A percentile compares a stretch with the other conserved stretches of the same genome.
phyloP scores from a whole-genome alignment of 2,113 vertebrate genomes.

The Protomyctophum bolini region DNA sequence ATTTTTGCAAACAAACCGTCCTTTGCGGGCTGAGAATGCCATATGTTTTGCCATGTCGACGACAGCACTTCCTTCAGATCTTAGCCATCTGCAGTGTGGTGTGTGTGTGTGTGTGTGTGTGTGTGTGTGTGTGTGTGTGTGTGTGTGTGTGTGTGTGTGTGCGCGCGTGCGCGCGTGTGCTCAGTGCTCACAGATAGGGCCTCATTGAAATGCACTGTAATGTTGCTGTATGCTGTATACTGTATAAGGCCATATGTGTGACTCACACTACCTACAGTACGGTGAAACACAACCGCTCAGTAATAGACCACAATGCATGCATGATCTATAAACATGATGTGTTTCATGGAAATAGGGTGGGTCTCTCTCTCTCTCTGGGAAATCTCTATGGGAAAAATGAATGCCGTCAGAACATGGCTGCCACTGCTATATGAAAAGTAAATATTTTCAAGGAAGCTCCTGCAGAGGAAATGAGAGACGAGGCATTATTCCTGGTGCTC shows the following conservation, averaged over 20 bases:
- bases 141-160: too few species aligned
- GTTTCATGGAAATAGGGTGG: slow-evolving; percentile 19
- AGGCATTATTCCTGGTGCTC: slow-evolving; percentile 35
- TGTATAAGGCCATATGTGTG: slow-evolving; percentile 23
- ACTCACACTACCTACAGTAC: slow-evolving; percentile 45
- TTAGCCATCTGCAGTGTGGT: slow-evolving; percentile 14
- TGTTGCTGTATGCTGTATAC: background rate
- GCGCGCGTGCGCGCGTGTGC: too few species aligned
- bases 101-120: too few species aligned
- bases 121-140: too few species aligned
- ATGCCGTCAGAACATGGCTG: too few species aligned
- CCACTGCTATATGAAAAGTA: too few species aligned
- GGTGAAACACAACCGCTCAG: slow-evolving; percentile 37
- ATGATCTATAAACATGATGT: slow-evolving; percentile 54
- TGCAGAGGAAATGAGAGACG: slow-evolving; percentile 50
- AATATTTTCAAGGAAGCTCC: background rate
- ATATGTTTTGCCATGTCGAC: background rate
- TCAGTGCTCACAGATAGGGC: background rate
- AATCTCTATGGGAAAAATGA: too few species aligned
- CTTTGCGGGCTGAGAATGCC: background rate
- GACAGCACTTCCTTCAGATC: background rate
- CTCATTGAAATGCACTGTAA: slow-evolving; percentile 31
- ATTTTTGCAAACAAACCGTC: background rate
- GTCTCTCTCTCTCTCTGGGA: slow-evolving; percentile 9
- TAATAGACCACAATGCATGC: slow-evolving; percentile 17